phyloP scores from a whole-genome alignment of 2,797 vertebrate species.

The Pterois miles region DNA sequence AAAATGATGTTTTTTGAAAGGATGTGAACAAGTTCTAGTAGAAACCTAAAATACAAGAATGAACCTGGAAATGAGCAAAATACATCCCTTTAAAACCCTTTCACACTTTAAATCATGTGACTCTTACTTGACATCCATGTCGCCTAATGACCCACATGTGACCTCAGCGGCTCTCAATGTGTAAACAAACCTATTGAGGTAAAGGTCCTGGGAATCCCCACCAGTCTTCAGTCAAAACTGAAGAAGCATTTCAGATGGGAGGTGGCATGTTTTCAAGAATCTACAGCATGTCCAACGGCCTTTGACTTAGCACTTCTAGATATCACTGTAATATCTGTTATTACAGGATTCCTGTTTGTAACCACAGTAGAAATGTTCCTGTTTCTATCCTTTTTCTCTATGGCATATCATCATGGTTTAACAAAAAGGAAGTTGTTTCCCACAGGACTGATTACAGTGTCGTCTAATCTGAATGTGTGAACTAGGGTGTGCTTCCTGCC shows the following conservation, averaged over 20 bases:
- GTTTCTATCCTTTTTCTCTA: not conserved
- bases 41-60: no score
- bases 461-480: not conserved
- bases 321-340: not conserved
- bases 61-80: no score
- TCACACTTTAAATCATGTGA: not conserved
- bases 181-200: not conserved
- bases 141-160: not conserved
- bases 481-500: not conserved
- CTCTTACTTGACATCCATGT: not conserved
- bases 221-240: not conserved
- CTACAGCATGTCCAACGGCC: not conserved
- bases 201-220: not conserved
- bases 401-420: not conserved
- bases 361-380: not conserved
- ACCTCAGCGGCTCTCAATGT: not conserved
- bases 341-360: not conserved
- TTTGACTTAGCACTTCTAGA: not conserved
- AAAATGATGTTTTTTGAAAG: no score
- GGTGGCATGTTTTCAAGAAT: not conserved
- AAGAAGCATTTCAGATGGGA: not conserved
- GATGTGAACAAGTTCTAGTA: no score
- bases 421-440: no score
- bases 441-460: not conserved
- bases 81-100: no score